These are phyloP conservation scores for Plagodis dolabraria DNA, from an alignment of 2,888 invertebrate genomes.

Conservation along the genomic window DNA sequence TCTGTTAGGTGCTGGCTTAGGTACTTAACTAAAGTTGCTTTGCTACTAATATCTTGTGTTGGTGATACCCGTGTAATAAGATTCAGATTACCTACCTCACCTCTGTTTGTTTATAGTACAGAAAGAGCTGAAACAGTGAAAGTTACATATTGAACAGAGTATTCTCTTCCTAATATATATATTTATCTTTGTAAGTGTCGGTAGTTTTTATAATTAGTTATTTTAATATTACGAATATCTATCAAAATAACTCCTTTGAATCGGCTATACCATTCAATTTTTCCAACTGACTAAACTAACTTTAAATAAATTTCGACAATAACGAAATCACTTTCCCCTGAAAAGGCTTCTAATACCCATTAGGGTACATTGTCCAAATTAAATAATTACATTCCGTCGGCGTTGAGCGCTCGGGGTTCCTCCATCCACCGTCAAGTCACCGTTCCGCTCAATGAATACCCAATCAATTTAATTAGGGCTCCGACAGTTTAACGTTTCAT, in stretches of 20 bases:
- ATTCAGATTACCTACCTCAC: too few relatives aligned
- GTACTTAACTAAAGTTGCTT: too few relatives aligned
- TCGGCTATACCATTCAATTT: background rate
- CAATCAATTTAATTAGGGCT: conserved; percentile 68
- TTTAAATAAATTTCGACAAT: conserved; percentile 10
- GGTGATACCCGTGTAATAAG: too few relatives aligned
- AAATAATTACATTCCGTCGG: conserved; percentile 34
- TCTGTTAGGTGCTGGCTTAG: too few relatives aligned
- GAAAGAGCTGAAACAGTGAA: too few relatives aligned
- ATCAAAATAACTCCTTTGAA: background rate
- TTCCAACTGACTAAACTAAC: conserved; percentile 5
- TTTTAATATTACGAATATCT: background rate
- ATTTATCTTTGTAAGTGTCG: too few relatives aligned
- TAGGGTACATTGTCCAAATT: conserved; percentile 32
- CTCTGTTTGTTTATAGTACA: too few relatives aligned
- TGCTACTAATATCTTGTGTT: too few relatives aligned
- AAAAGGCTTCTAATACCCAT: conserved; percentile 31
- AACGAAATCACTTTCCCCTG: conserved; percentile 10
- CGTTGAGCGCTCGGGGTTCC: conserved; percentile 6
- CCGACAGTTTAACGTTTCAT: conserved; percentile 55
- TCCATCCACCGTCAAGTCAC: too few relatives aligned
- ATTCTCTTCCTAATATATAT: too few relatives aligned
- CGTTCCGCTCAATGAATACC: conserved; percentile 43
- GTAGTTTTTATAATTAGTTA: too few relatives aligned
- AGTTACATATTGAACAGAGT: too few relatives aligned